Base-by-base conservation (phyloP, 2,113 vertebrate species). In the Odontophorus gujanensis region DNA sequence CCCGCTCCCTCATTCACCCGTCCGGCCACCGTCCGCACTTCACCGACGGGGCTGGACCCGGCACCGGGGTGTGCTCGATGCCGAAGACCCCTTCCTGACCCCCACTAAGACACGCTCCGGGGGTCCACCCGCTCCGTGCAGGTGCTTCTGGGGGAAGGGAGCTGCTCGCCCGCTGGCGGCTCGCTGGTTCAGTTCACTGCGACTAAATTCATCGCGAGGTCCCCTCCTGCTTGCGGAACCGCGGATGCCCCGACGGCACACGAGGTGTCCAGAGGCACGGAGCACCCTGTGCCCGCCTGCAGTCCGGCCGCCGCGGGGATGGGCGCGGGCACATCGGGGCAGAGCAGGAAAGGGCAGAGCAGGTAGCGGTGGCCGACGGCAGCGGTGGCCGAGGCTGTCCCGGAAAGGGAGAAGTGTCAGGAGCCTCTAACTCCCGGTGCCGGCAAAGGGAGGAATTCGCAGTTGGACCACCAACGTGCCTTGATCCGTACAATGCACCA, bases 391-490 rank as follows among this genome's bases (percentile, higher is more conserved):
- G 59, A 25, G n/a, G 24, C 30, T 43, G 13, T 50, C 67, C 58
- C 48, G 30, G 12, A 22, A 6, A 90, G 40, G 40, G 36, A 42
- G 55, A 83, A 89, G 81, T 9, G 84, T 76, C 90, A 86, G 68
- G 86, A 89, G 57, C 30, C 22, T 45, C 69, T 62, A 51, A 22
- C 8, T 42, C 71, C 32, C 48, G 45, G 51, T 57, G 65, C 36
- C 75, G 19, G 61, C 18, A 32, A 59, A 87, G 85, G 38, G 34
- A 84, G 89, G 89, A 95, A 87, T 66, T 87, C 43, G 20, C 87
- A 72, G 61, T 78, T 63, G 28, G 97, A 97, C 96, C 97, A 97
- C 97, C 97, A 97, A 95, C 95, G 82, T 21, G 91, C 85, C 95
- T 38, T 55, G 72, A 85, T 81, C 92, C 14, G 11, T 66, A 48